Conservation (phyloP, 2,888 invertebrate genomes). For the Portevinia maculata region DNA sequence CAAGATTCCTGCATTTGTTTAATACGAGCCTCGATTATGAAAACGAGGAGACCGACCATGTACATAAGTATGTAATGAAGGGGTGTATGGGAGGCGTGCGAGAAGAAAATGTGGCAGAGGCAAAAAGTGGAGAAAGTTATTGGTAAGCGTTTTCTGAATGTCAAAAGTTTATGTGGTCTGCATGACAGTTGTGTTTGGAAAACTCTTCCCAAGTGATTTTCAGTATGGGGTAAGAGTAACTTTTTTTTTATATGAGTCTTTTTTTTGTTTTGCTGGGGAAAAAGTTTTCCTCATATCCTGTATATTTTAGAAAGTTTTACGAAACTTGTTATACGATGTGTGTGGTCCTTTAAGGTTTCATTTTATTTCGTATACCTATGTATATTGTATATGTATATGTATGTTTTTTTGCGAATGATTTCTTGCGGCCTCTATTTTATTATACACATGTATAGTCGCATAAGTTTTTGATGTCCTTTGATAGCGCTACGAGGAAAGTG, state of each 20-base stretch:
- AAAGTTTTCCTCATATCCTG: constrained; percentile 49
- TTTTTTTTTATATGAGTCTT: not conserved
- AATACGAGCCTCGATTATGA: constrained; percentile 36
- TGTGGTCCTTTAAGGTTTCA: constrained; percentile 36
- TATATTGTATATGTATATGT: not conserved
- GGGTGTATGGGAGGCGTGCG: not conserved
- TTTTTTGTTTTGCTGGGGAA: constrained; percentile 1
- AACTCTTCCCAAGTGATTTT: constrained; percentile 63
- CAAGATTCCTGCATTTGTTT: constrained; percentile 25
- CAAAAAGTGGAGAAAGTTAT: constrained; percentile 33
- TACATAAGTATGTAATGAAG: not conserved
- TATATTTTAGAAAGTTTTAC: constrained; percentile 55
- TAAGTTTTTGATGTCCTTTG: constrained; percentile 57
- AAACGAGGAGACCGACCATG: not conserved
- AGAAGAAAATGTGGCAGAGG: not conserved
- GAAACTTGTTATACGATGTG: constrained; percentile 57
- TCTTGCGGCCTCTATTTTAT: constrained; percentile 42
- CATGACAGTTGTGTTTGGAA: constrained; percentile 62
- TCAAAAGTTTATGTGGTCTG: constrained; percentile 67
- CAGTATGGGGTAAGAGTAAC: not conserved
- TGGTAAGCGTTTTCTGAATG: constrained; percentile 55
- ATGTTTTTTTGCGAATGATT: not conserved
- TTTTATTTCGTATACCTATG: not conserved
- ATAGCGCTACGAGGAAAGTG: constrained; percentile 12
- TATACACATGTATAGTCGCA: constrained; percentile 7